Base-by-base conservation (phyloP, 1,140 invertebrate species). In the Bradynema listronoti region DNA sequence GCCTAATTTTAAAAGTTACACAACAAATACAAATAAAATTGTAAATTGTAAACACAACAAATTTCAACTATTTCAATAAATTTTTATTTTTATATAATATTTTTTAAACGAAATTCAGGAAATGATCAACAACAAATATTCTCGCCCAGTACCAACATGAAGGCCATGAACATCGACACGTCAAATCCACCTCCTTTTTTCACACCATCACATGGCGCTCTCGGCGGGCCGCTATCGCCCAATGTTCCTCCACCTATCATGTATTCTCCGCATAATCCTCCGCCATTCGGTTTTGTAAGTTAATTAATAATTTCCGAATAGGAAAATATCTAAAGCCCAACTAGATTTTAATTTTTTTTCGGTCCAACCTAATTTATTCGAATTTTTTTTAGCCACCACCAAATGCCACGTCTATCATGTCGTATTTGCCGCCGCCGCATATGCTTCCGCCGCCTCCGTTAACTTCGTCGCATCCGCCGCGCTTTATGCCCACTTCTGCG, bases 221-320 rank as follows among this genome's bases (percentile, higher is more conserved):
- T 56, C 2, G 24, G 16, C 24, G 19, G 22, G 4, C 7, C 30
- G 9, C 16, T 5, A 30, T 16, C 49, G 5, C 34, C 53, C n/a
- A n/a, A n/a, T n/a, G n/a, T n/a, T 34, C 32, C 34, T 0, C 50
- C 50, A 33, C 14, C 39, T 11, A 45, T 45, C 16, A 16, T 61
- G 16, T 61, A 58, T 43, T 49, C 56, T 34, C 59, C 58, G 1
- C 36, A 39, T 6, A 61, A 61, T 46, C 59, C 59, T 19, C 59
- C 59, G n/a, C 59, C 59, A n/a, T 50, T 61, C 39, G 4, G 9
- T 41, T 25, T n/a, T n/a, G n/a, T n/a, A n/a, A n/a, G n/a, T n/a
- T n/a, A n/a, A n/a, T n/a, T n/a, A n/a, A n/a, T n/a, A n/a, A n/a
- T n/a, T n/a, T n/a, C n/a, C n/a, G n/a, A n/a, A n/a, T n/a, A n/a